Evolutionary conservation across 2,797 vertebrate genomes (phyloP), one percentile per base, ranked within the genome.

Genomic region (Crenuchus spilurus): DNA sequence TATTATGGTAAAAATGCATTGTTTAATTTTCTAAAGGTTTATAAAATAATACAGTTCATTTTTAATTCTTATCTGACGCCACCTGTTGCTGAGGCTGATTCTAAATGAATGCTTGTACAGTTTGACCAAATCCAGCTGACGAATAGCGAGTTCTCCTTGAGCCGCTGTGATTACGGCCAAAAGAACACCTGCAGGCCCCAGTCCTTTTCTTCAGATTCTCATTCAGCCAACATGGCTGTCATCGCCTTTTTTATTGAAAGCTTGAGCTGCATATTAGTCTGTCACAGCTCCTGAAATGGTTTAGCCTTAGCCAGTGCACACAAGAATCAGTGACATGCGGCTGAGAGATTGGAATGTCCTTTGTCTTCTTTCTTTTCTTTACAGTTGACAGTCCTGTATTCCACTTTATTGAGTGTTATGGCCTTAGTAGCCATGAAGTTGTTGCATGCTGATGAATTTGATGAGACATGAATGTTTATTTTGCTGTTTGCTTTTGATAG

Each of bases 201-300:
- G 46, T 79, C 20, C 48, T 71, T 77, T 77, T 78, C 83, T 73
- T 71, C 66, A 64, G 51, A 61, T 58, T 75, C 60, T 80, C 62
- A 74, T 72, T 81, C 61, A 69, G 37, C 70, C n/a, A 74, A 65
- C 77, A 78, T 76, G 72, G 79, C 75, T 83, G 79, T 84, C 81
- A 78, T 80, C 75, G 39, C 81, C 79, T 81, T 75, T 70, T 79
- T 84, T 80, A 84, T 78, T 80, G 76, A 78, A 82, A 49, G 72
- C 51, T 76, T 80, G 77, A 74, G 66, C 24, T 28, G 26, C 75
- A 78, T 79, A 81, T 83, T 74, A 83, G 70, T 78, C 72, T 68
- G 74, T 81, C 79, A 79, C 81, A 76, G 75, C 75, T 52, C 69
- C 62, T 84, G 72, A 81, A 82, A 81, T 58, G 72, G 65, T 79